Base-by-base conservation (phyloP, 2,888 invertebrate species). In the Willowsia nigromaculata region DNA sequence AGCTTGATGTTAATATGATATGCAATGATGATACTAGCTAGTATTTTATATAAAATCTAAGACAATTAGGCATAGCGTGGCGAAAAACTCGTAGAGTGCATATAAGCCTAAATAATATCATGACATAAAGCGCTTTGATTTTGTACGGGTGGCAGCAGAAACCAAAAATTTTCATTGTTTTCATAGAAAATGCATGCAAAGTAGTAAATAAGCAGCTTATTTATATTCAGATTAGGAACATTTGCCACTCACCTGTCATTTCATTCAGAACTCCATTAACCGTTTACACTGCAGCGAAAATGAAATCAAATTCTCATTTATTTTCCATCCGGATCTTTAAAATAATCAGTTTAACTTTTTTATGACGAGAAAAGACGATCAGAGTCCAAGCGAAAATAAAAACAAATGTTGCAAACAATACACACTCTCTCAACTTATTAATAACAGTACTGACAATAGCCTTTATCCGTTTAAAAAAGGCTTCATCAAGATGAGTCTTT, bases 231-330 rank as follows among this genome's bases (percentile, higher is more conserved):
- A 85, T 85, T 85, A 85, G 37, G 37, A 30, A 30, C 43, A 85
- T 85, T 85, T 85, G 85, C 85, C 85, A 85, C 85, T 85, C 85
- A 85, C 76, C 85, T 85, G 85, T 85, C 85, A 76, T 85, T 76
- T 18, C 43, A 53, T 53, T 74, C 47, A 25, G 68, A 33, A 40
- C 65, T 62, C 81, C 50, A 76, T 76, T 80, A 56, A 33, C n/a
- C 30, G 62, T 11, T 62, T 56, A 22, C 25, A 11, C 22, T 56
- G 56, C 56, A 56, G 18, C 22, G 56, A 62, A 30, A 30, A 25
- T 1, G 30, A 30, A 62, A 76, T 76, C 76, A 76, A 76, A 76
- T 50, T 50, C 50, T 76, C 76, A 47, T 76, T 76, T 27, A 71
- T 62, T 62, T 62, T 40, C 40, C 40, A 71, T 71, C 71, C 71